Conservation (phyloP, 2,113 vertebrate genomes). For the Psammodynastes pulverulentus region DNA sequence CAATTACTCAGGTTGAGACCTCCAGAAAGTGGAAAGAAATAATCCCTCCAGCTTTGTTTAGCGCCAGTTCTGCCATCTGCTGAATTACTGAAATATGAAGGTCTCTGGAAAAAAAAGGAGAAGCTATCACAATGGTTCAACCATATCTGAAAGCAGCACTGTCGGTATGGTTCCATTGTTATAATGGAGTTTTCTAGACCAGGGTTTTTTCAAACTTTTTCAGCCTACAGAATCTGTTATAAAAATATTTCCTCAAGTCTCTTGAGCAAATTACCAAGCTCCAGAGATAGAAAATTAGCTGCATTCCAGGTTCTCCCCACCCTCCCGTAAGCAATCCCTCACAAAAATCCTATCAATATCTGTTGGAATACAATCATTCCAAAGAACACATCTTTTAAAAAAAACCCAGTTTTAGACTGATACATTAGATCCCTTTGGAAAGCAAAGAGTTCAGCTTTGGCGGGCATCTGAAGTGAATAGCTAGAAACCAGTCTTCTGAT, state of each 20-base stretch:
- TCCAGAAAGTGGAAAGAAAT: not conserved
- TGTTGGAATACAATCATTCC: not conserved
- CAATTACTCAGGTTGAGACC: not conserved
- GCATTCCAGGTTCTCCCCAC: not conserved
- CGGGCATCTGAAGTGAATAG: not conserved
- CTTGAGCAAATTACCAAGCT: not conserved
- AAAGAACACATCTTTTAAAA: not conserved
- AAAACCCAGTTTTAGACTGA: not conserved
- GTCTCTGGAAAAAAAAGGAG: not conserved
- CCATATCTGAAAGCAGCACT: not conserved
- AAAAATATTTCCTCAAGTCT: not conserved
- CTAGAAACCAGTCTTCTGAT: not conserved
- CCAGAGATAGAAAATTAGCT: not conserved
- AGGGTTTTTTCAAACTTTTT: not conserved
- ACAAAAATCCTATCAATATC: not conserved
- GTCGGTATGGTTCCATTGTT: not conserved
- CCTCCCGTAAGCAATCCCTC: not conserved
- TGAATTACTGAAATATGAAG: not conserved
- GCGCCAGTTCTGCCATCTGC: not conserved
- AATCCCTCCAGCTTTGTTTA: not conserved
- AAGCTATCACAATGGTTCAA: not conserved
- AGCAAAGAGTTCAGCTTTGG: not conserved
- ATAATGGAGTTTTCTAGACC: not conserved
- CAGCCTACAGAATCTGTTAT: not conserved
- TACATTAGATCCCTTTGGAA: not conserved